Evolutionary conservation across 2,113 vertebrate species (phyloP).

Genomic region (Phrynosoma blainvillii): DNA sequence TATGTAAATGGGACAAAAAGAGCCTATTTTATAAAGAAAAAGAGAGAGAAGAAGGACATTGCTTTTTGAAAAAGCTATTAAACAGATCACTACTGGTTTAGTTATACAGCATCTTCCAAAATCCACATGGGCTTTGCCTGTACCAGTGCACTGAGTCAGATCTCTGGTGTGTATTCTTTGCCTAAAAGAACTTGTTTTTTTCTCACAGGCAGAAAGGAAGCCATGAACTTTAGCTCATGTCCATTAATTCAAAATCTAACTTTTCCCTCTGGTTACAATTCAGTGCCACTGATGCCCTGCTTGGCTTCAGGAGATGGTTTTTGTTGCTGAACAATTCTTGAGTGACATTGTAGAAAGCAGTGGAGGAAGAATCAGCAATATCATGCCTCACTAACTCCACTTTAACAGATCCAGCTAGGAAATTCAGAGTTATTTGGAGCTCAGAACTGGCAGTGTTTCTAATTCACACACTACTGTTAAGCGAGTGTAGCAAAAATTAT

Average conservation of each 20-base stretch:
- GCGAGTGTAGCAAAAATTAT: constrained; percentile 2
- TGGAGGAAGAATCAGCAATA: constrained; percentile 24
- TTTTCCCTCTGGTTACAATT: constrained; percentile 23
- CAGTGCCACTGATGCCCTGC: background rate
- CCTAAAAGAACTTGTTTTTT: background rate
- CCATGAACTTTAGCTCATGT: background rate
- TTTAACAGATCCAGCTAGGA: constrained; percentile 31
- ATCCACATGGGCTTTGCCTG: background rate
- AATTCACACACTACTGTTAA: constrained; percentile 43
- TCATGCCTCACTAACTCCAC: constrained; percentile 31
- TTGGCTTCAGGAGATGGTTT: background rate
- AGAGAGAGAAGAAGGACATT: background rate
- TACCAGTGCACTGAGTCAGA: background rate
- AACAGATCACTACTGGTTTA: background rate
- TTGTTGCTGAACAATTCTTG: constrained; percentile 35
- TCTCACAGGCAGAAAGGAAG: background rate
- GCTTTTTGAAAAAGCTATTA: background rate
- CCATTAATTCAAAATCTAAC: background rate
- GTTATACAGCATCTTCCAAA: background rate
- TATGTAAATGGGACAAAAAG: background rate
- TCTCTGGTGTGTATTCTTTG: background rate
- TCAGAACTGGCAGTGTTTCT: constrained; percentile 7
- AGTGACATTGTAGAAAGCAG: fast-evolving
- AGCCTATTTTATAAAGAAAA: background rate
- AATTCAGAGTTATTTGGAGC: constrained; percentile 41